Evolutionary conservation across 2,113 vertebrate species (phyloP).

Genomic region (Passer domesticus): DNA sequence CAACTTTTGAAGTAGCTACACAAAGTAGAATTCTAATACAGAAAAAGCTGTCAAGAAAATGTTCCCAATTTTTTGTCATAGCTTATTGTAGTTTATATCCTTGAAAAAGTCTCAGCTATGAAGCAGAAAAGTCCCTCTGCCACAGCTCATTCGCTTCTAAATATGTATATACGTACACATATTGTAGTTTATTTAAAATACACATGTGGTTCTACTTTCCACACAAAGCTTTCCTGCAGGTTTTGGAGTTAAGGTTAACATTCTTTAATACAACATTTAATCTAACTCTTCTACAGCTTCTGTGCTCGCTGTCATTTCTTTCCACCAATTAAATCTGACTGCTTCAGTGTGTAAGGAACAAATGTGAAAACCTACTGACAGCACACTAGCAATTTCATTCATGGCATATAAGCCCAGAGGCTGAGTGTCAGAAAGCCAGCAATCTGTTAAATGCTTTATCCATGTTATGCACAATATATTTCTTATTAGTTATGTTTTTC

Average conservation of each 20-base stretch:
- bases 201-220: neutral
- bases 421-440: constrained; percentile 2
- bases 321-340: constrained; percentile 40
- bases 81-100: neutral
- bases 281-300: neutral
- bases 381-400: constrained; percentile 3
- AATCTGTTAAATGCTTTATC: constrained; percentile 23
- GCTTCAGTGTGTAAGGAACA: neutral
- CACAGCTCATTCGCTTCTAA: neutral
- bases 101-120: neutral
- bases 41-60: neutral
- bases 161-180: too few species aligned
- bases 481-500: neutral
- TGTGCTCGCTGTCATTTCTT: constrained; percentile 13
- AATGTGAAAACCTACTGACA: constrained; percentile 29
- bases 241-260: neutral
- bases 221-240: neutral
- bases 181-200: neutral
- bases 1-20: neutral
- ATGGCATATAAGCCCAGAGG: neutral
- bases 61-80: neutral
- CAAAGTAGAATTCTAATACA: neutral
- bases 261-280: neutral
- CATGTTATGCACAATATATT: neutral
- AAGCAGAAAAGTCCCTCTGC: neutral